Base-by-base conservation (phyloP, 2,888 invertebrate genomes). In the Sisyra terminalis region DNA sequence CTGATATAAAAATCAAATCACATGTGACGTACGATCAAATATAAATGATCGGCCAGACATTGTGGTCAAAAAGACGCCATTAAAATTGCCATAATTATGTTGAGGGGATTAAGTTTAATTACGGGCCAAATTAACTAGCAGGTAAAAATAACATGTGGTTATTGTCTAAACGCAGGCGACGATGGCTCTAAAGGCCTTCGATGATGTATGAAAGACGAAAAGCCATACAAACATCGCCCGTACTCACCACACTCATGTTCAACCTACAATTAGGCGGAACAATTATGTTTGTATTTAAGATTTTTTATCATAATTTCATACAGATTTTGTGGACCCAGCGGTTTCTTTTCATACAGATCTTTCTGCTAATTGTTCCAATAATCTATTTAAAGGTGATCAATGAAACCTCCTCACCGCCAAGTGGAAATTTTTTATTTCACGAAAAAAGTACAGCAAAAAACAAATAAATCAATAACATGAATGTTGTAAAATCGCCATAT, bases 21-120 rank as follows among this genome's bases (percentile, higher is more conserved):
- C 24, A 24, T 24, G 24, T 24, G 24, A 24, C 24, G 24, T 24
- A 24, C 24, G 24, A 24, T 24, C 24, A 24, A 24, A 24, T 24
- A 24, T 24, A 24, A 24, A 24, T 24, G 24, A 24, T 24, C 24
- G 47, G 54, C 48, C 51, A 51, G 53, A 52, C 53, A 49, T 54
- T 53, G 53, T 52, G 53, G 50, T 50, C 50, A 51, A 56, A 42
- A 42, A 29, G 60, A 60, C 60, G 60, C 60, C 60, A 59, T 42
- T 24, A 56, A 57, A 57, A 60, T 59, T 59, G 58, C 59, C 57
- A 59, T 60, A 60, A 60, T 60, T 60, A 18, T 37, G 16, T 36
- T 18, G 14, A 48, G 55, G 55, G 52, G 51, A 58, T 59, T 42
- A 42, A 42, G 42, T 42, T 61, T 60, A 60, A 60, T 60, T 61